Base-by-base conservation (phyloP, 2,797 vertebrate genomes). In the Enteromius radiatus region DNA sequence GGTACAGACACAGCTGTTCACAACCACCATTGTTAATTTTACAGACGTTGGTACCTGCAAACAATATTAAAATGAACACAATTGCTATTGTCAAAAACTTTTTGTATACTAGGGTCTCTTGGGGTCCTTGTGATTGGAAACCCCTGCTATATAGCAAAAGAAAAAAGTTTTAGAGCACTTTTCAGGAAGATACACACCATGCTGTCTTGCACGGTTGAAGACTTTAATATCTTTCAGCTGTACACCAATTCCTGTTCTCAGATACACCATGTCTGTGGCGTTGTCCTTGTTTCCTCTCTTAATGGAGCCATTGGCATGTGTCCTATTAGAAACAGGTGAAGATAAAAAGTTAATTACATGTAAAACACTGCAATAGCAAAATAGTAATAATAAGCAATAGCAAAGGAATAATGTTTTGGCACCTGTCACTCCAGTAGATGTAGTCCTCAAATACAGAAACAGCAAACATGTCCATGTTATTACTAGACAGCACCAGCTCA, bases 401-500 rank as follows among this genome's bases (percentile, higher is more conserved):
- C 31, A 19, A 15, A 38, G 56, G 6, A 59, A 38, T 64, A 19
- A 36, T 11, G 17, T 8, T 3, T 63, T 38, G 86, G 86, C 76
- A 98, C 98, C 98, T 94, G 80, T 99, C 98, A 3, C 98, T 99
- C 98, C 98, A 99, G 89, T 99, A 99, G 87, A 99, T 97, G 93
- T 97, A 98, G 52, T 95, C 96, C 91, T 98, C 96, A 4, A 99
- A 99, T 7, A 99, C 97, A 0, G 98, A 99, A 38, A 99, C 98
- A 0, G 98, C 97, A 90, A 99, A 99, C 98, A 99, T 99, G 93
- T 99, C 98, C 98, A 98, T 99, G 93, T 99, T 99, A 90, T 98
- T 98, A 93, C 92, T 98, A 82, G 95, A 94, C 80, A 99, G 93
- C 26, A 99, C 97, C 3, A 98, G 93, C 91, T 99, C 97, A 0